These are phyloP conservation scores for Sepioteuthis lessoniana DNA, from an alignment of 2,888 invertebrate species.

Conservation along the genomic window DNA sequence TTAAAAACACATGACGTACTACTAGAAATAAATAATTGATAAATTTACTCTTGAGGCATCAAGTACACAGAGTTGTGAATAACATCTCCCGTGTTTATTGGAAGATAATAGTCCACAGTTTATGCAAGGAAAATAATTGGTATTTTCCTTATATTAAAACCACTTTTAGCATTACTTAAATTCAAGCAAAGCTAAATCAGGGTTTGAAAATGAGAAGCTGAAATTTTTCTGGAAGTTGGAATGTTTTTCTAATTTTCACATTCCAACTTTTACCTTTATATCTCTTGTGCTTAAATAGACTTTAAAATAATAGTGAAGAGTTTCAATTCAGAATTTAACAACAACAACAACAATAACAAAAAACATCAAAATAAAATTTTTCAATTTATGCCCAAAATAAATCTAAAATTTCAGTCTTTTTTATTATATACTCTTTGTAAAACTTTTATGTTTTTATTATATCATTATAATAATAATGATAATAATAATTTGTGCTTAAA, in stretches of 20 bases:
- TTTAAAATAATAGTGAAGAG: too few relatives aligned
- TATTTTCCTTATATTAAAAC: background rate
- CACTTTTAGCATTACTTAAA: background rate
- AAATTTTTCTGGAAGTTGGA: background rate
- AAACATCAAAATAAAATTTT: background rate
- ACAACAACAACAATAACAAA: too few relatives aligned
- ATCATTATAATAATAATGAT: too few relatives aligned
- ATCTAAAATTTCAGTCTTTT: too few relatives aligned
- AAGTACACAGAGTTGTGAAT: background rate
- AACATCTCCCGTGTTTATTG: background rate
- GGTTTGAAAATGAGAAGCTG: background rate
- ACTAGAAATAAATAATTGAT: background rate
- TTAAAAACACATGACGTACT: background rate
- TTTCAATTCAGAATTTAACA: background rate
- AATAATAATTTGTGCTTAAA: too few relatives aligned
- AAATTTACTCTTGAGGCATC: background rate
- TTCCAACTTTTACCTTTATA: background rate
- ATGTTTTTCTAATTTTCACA: too few relatives aligned
- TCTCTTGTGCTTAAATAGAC: background rate
- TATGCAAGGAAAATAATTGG: background rate
- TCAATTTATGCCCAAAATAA: background rate
- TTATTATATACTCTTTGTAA: too few relatives aligned
- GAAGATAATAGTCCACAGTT: background rate
- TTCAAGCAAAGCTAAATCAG: background rate
- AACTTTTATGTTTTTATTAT: too few relatives aligned